Evolutionary conservation across 1,140 invertebrate genomes (phyloP), one percentile per base, ranked within the genome.

Genomic region (Meloidogyne exigua): DNA sequence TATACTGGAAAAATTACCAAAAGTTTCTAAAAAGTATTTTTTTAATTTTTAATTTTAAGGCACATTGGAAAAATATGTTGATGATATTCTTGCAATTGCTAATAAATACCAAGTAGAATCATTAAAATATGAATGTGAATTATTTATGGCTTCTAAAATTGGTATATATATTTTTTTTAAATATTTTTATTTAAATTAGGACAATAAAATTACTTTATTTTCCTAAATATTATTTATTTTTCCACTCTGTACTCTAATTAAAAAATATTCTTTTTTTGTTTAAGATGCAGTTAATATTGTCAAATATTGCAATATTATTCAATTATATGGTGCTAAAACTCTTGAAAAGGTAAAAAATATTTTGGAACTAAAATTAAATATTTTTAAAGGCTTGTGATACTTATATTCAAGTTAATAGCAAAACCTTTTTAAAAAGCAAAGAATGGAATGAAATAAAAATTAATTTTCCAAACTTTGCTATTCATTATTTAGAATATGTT

Each of bases 51-150:
- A n/a, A 49, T 18, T 18, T 49, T 18, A 49, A 75, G 57, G 42
- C 25, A 57, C 66, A 76, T n/a, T 57, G 18, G 49, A 57, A n/a
- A 57, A 57, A n/a, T n/a, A n/a, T 57, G 49, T 57, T 57, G 49
- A 57, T n/a, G 49, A 57, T 57, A 57, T 57, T 57, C 21, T 57
- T 57, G 49, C 49, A n/a, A n/a, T 57, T 57, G 49, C 49, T n/a
- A 57, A 57, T 57, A 57, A 57, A 57, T 57, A 57, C n/a, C 49
- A 57, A 57, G 49, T 57, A 7, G 49, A 57, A 57, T n/a, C 10
- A n/a, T 57, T 57, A n/a, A 57, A 57, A 57, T n/a, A 57, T 57
- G 49, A 57, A 57, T 57, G 49, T n/a, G 49, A 57, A 57, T 12
- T 18, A 5, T n/a, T 57, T 57, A 57, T 57, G 49, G 13, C 18